These are phyloP conservation scores for Notodonta dromedarius DNA, from an alignment of 2,888 invertebrate genomes.

Conservation along the genomic window DNA sequence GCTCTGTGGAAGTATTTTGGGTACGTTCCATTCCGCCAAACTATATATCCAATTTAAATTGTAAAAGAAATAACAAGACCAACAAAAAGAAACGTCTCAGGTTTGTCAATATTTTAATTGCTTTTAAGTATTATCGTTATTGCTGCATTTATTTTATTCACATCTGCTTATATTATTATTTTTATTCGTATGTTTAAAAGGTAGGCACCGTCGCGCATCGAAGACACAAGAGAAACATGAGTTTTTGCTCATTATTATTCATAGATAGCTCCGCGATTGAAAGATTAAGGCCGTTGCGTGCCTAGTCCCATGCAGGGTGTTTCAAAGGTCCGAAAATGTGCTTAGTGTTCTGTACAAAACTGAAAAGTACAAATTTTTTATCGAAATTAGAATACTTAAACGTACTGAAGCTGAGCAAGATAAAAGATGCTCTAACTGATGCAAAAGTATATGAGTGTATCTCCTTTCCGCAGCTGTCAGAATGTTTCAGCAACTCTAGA, in stretches of 20 bases:
- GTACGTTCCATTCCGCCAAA: no score
- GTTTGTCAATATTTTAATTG: no score
- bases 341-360: neutral
- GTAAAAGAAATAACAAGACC: no score
- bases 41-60: no score
- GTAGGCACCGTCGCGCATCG: neutral
- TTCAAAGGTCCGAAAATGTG: no score
- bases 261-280: slow-evolving; percentile 1
- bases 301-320: neutral
- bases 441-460: no score
- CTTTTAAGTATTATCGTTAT: no score
- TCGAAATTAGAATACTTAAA: slow-evolving; percentile 20
- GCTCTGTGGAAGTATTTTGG: no score
- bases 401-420: slow-evolving; percentile 5
- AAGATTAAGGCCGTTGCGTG: slow-evolving; percentile 3
- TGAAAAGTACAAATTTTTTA: neutral
- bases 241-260: slow-evolving; percentile 7
- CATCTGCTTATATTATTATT: neutral
- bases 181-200: slow-evolving; percentile 1
- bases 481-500: no score
- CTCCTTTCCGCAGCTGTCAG: no score
- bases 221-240: neutral
- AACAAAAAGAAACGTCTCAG: no score
- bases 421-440: no score
- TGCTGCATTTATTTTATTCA: slow-evolving; percentile 13